Percentiles rank a stretch among this genome's conserved stretches.
Evolutionary conservation across 37 sponge, comb jelly and placozoan genomes (phyloP).

Genomic region (Mnemiopsis leidyi): DNA sequence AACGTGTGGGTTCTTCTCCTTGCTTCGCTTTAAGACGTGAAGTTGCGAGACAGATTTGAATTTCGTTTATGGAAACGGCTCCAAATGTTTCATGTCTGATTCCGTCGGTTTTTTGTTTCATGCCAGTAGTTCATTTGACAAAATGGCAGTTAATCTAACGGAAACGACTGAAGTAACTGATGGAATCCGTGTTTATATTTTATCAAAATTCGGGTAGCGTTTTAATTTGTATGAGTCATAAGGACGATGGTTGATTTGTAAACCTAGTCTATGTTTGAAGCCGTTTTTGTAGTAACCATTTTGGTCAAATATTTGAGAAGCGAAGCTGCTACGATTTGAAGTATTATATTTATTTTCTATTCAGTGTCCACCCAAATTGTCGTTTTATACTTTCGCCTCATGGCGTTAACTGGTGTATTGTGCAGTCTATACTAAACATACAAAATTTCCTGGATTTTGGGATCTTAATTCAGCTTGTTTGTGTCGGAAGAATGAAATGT

Average conservation of each 20-base stretch:
- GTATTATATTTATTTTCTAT: background rate
- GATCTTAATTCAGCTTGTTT: no score
- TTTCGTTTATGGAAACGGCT: background rate
- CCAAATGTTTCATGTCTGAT: no score
- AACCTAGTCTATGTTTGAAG: background rate
- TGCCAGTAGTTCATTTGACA: no score
- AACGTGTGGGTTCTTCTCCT: background rate
- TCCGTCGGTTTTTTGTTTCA: no score
- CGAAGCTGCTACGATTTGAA: background rate
- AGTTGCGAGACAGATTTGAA: background rate
- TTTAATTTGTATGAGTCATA: no score
- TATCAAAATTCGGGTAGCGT: no score
- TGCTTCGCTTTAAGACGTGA: background rate
- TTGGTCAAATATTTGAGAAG: background rate
- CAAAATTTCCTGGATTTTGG: background rate
- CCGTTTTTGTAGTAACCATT: background rate
- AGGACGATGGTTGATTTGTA: no score
- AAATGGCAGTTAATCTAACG: no score
- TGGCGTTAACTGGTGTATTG: background rate
- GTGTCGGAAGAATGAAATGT: no score
- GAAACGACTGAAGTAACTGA: no score
- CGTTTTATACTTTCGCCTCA: background rate
- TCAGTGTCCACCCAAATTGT: background rate
- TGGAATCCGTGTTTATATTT: no score
- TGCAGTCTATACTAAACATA: background rate